Conservation (phyloP, 2,888 invertebrate species). For the Philopedon plagiatum region DNA sequence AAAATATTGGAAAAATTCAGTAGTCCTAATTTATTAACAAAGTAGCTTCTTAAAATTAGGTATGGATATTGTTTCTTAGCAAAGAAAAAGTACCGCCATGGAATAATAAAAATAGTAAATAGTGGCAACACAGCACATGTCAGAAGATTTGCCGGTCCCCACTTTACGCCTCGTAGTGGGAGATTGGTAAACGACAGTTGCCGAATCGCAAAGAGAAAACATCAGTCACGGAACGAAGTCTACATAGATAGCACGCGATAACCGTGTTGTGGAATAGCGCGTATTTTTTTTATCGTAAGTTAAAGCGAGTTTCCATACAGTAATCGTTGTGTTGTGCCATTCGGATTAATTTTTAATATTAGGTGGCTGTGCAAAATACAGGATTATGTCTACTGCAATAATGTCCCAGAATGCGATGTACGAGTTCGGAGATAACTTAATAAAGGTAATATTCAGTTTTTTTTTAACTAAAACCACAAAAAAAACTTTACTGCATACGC, state of each 20-base stretch:
- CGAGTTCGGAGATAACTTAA: constrained; percentile 82
- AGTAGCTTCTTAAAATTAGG: too few species aligned
- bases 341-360: constrained; percentile 51
- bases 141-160: constrained; percentile 35
- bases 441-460: constrained; percentile 72
- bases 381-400: constrained; percentile 81
- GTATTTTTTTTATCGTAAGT: constrained; percentile 53
- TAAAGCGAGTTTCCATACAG: constrained; percentile 64
- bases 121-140: constrained; percentile 29
- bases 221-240: constrained; percentile 40
- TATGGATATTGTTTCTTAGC: too few species aligned
- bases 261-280: constrained; percentile 64
- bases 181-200: constrained; percentile 20
- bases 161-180: constrained; percentile 22
- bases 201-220: constrained; percentile 29
- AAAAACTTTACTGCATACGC: constrained; percentile 7
- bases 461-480: not conserved
- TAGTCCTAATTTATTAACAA: too few species aligned
- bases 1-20: too few species aligned
- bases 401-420: constrained; percentile 83
- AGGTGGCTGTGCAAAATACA: constrained; percentile 56
- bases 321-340: constrained; percentile 61
- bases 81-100: not conserved
- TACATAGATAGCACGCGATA: constrained; percentile 58
- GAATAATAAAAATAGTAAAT: not conserved